Evolutionary conservation across 2,797 vertebrate species (phyloP).

Genomic region (Phrynocephalus vlangalii): DNA sequence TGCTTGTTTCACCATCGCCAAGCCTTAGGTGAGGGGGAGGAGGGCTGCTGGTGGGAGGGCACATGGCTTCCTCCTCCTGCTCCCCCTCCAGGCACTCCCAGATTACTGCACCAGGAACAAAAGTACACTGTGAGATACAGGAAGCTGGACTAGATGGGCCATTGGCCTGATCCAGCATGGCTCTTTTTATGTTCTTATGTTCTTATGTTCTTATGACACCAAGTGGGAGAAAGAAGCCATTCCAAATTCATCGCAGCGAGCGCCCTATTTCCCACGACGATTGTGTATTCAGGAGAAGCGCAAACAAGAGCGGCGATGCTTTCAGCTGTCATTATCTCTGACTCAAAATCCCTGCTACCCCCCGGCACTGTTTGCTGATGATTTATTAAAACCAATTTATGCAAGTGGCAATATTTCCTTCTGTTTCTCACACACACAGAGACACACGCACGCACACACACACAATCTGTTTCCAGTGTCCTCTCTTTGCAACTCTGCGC

Average conservation of each 20-base stretch:
- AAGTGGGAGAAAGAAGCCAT: not conserved
- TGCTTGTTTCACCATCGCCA: no score
- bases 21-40: no score
- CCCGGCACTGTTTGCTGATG: constrained; percentile 33
- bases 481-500: constrained; percentile 42
- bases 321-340: constrained; percentile 49
- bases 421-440: constrained; percentile 47
- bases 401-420: constrained; percentile 67
- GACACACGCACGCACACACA: no score
- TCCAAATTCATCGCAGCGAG: not conserved
- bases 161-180: no score
- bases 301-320: constrained; percentile 1
- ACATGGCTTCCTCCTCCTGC: no score
- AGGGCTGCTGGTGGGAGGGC: no score
- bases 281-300: constrained; percentile 5
- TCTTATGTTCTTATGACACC: no score
- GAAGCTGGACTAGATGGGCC: no score
- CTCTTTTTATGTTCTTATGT: no score
- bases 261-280: not conserved
- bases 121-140: no score
- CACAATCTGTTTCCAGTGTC: constrained; percentile 58
- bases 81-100: no score
- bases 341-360: constrained; percentile 26
- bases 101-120: no score
- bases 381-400: constrained; percentile 74